phyloP scores from a whole-genome alignment of 35 echinoderm and acorn worm genomes.

The Heliocidaris tuberculata region DNA sequence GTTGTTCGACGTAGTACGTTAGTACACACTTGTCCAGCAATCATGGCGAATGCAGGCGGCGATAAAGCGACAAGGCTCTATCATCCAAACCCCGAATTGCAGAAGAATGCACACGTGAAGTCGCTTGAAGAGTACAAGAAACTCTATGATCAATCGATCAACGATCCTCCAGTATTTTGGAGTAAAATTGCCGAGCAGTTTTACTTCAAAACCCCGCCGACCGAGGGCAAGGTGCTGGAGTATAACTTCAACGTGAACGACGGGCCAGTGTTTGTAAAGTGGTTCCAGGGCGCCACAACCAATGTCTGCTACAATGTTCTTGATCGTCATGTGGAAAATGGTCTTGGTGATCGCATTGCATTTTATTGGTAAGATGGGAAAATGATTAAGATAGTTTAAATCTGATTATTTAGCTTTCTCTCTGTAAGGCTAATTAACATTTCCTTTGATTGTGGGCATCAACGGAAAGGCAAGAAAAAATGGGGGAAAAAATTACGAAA shows the following conservation, averaged over 20 bases:
- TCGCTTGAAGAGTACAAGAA: conserved; percentile 75
- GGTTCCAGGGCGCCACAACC: conserved; percentile 89
- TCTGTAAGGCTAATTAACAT: too few species aligned
- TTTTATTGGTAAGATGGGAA: conserved; percentile 86
- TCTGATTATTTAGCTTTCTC: neutral
- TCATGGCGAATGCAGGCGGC: conserved; percentile 19
- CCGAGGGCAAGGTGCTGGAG: conserved; percentile 65
- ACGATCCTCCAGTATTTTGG: conserved; percentile 87
- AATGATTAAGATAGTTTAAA: neutral
- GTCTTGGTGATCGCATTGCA: conserved; percentile 81
- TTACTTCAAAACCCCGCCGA: conserved; percentile 75
- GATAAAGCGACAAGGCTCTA: conserved; percentile 58
- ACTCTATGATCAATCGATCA: conserved; percentile 80
- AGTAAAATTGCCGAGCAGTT: conserved; percentile 79
- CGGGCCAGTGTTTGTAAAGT: conserved; percentile 79
- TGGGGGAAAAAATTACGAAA: too few species aligned
- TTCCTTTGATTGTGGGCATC: too few species aligned
- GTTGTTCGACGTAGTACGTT: neutral
- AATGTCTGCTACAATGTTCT: conserved; percentile 99
- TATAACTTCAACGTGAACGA: conserved; percentile 90
- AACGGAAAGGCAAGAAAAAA: too few species aligned
- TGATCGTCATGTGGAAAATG: conserved; percentile 89
- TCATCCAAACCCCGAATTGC: conserved; percentile 70
- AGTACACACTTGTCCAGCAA: neutral
- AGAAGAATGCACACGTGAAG: conserved; percentile 81